Evolutionary conservation across 2,797 vertebrate genomes (phyloP).

Genomic region (Cyclopterus lumpus): DNA sequence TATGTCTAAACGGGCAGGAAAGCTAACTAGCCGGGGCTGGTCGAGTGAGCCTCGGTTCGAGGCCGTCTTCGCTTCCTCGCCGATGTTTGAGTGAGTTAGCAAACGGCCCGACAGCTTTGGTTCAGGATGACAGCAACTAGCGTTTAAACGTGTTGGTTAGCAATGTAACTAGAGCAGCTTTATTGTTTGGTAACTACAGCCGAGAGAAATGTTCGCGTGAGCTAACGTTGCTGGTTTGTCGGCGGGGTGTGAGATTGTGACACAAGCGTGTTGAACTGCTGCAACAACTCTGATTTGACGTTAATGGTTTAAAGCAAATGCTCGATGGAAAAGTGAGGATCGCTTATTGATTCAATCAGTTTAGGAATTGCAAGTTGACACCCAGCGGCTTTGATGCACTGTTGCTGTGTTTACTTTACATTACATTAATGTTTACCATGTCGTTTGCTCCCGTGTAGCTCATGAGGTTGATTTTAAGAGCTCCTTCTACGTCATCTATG

Average conservation of each 20-base stretch:
- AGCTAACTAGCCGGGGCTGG: constrained; percentile 46
- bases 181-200: not conserved
- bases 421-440: not conserved
- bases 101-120: not conserved
- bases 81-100: constrained; percentile 1
- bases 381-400: not conserved
- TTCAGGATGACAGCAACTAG: too few species aligned
- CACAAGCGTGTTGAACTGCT: constrained; percentile 19
- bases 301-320: not conserved
- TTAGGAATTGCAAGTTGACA: not conserved
- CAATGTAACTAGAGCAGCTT: not conserved
- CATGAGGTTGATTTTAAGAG: not conserved
- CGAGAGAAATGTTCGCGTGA: not conserved
- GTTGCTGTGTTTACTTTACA: not conserved
- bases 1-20: constrained; percentile 27
- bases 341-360: not conserved
- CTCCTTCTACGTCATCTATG: not conserved
- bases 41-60: constrained; percentile 51
- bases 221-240: constrained; percentile 17
- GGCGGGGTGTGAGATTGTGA: constrained; percentile 32
- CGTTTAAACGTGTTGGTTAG: too few species aligned
- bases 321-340: not conserved
- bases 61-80: constrained; percentile 46
- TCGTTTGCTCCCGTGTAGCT: not conserved
- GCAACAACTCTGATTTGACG: not conserved